Base-by-base conservation (phyloP, 1,140 invertebrate species). In the Calliphora vicina region DNA sequence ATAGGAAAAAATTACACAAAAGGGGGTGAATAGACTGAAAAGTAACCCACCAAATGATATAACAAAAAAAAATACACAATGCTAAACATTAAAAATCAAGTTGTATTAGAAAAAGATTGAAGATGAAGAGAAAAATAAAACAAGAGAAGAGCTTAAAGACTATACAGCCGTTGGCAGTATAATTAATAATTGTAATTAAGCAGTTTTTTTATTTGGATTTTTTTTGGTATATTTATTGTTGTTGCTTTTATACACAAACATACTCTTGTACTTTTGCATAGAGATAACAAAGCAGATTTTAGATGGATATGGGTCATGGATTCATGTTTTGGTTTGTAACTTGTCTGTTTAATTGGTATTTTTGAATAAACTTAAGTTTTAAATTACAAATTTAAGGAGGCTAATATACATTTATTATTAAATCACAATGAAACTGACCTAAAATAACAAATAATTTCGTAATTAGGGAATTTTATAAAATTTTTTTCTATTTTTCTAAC, bases 131-230 rank as follows among this genome's bases (percentile, higher is more conserved):
- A 29, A 73, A 73, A 74, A 9, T 17, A 29, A 74, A 35, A 74
- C 72, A 74, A 74, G 27, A 29, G 9, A 25, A 35, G 25, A 74
- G 72, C 15, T 74, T 17, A n/a, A 74, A 74, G 72, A 74, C 72
- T 74, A 74, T 15, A 29, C 72, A 74, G 72, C 72, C 72, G 27
- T 74, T 35, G 72, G 72, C 72, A 29, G 27, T 74, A 29, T 35
- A 35, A 74, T 74, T 74, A 74, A 74, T 35, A 74, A 74, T 74
- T 29, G 72, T 74, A 74, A 74, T 74, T 74, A 74, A 74, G 72
- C 27, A 74, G 72, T 35, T 35, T n/a, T 74, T 25, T 26, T 26
- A n/a, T n/a, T n/a, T n/a, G n/a, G n/a, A n/a, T n/a, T n/a, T n/a
- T n/a, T n/a, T n/a, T n/a, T n/a, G n/a, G 6, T n/a, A 6, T 15